These are phyloP conservation scores for Tetropium fuscum DNA, from an alignment of 2,888 invertebrate genomes.

Conservation along the genomic window DNA sequence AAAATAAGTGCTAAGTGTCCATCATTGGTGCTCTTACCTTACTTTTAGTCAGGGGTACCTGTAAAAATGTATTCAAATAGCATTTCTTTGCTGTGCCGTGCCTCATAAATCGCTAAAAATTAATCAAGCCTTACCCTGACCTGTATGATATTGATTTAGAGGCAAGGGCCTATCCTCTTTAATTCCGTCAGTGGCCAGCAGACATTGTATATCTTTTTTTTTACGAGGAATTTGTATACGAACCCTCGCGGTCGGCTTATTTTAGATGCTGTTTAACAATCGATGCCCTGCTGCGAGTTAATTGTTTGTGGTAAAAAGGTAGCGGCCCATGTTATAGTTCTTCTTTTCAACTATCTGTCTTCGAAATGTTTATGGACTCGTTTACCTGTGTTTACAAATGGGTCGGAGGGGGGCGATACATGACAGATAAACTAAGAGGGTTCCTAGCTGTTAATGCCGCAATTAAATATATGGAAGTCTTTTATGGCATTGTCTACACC, in stretches of 20 bases:
- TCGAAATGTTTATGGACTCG: conserved; percentile 46
- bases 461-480: not conserved
- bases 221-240: conserved; percentile 7
- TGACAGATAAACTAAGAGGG: conserved; percentile 39
- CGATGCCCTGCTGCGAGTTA: conserved; percentile 36
- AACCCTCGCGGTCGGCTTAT: conserved; percentile 26
- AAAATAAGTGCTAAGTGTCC: no score
- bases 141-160: conserved; percentile 33
- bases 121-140: not conserved
- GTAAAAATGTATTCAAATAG: no score
- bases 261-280: conserved; percentile 38
- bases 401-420: conserved; percentile 37
- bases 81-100: no score
- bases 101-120: not conserved
- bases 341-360: conserved; percentile 28
- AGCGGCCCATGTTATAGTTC: conserved; percentile 28
- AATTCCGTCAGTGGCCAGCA: conserved; percentile 20
- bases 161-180: conserved; percentile 35
- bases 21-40: no score
- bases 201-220: conserved; percentile 31
- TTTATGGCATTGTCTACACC: not conserved
- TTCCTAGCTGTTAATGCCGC: conserved; percentile 8
- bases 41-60: no score
- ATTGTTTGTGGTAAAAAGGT: conserved; percentile 44
- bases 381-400: conserved; percentile 53